phyloP scores from a whole-genome alignment of 2,888 invertebrate species.

The Xestoiulus laeticollis region DNA sequence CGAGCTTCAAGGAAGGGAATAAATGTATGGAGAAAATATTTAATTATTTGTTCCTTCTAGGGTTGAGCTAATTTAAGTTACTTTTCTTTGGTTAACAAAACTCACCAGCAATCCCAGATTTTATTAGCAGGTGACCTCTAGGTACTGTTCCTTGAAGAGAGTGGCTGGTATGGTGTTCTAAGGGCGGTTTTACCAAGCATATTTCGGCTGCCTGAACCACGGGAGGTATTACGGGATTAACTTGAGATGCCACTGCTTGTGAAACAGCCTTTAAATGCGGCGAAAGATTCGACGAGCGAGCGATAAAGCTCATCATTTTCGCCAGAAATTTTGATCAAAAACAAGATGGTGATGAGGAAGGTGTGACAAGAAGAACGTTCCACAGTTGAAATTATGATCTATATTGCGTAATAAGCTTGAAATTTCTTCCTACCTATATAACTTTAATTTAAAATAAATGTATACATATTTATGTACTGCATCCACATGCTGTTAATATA shows the following conservation, averaged over 20 bases:
- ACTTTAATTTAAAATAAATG: neutral
- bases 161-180: conserved; percentile 69
- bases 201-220: conserved; percentile 65
- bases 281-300: conserved; percentile 59
- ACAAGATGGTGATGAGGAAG: neutral
- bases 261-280: conserved; percentile 59
- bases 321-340: neutral
- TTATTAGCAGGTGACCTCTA: neutral
- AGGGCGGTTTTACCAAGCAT: conserved; percentile 62
- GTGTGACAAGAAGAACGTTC: neutral
- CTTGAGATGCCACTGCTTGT: conserved; percentile 74
- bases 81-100: neutral
- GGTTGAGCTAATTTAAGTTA: neutral
- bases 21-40: too few relatives aligned
- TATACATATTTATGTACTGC: too few relatives aligned
- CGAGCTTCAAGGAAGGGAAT: too few relatives aligned
- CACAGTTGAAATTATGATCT: neutral
- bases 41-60: too few relatives aligned
- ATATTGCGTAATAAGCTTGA: neutral
- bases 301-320: conserved; percentile 60
- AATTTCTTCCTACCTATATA: neutral
- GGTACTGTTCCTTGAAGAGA: conserved; percentile 71
- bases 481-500: too few relatives aligned
- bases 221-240: conserved; percentile 64
- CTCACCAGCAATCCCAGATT: conserved; percentile 54